Conservation (phyloP, 2,797 vertebrate genomes). For the Gastrophryne carolinensis region DNA sequence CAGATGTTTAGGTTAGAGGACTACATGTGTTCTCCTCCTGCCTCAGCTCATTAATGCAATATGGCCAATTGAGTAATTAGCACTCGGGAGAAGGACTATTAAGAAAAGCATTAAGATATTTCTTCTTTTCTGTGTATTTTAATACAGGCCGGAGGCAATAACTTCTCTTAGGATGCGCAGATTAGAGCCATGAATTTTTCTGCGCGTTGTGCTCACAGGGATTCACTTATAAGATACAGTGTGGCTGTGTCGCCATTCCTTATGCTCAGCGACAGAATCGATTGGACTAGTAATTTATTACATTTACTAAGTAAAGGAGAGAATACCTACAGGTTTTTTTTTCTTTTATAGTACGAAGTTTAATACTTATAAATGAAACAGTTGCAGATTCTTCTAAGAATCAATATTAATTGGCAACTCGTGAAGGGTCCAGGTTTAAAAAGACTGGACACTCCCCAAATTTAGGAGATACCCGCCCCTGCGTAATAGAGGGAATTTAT, state of each 20-base stretch:
- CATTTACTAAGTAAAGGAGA: not conserved
- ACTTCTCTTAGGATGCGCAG: not conserved
- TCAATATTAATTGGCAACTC: no score
- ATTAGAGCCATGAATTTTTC: not conserved
- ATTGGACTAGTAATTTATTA: not conserved
- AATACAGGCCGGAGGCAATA: conserved; percentile 30
- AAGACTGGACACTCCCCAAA: no score
- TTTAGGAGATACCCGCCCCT: no score
- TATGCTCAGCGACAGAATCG: not conserved
- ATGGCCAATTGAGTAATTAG: not conserved
- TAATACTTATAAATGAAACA: no score
- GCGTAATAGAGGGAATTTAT: no score
- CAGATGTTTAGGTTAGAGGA: not conserved
- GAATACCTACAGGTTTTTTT: no score
- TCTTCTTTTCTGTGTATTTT: conserved; percentile 16
- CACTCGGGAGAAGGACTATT: not conserved
- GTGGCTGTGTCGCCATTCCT: conserved; percentile 17
- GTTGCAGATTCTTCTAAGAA: no score
- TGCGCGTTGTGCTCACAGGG: conserved; percentile 7
- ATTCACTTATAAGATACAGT: conserved; percentile 38
- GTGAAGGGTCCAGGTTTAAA: no score
- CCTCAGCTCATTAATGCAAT: conserved; percentile 10
- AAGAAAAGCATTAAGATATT: conserved; percentile 16
- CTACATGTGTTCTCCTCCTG: not conserved
- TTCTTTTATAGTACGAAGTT: no score